Base-by-base conservation (phyloP, 2,113 vertebrate genomes). In the Cheirogaleus medius region DNA sequence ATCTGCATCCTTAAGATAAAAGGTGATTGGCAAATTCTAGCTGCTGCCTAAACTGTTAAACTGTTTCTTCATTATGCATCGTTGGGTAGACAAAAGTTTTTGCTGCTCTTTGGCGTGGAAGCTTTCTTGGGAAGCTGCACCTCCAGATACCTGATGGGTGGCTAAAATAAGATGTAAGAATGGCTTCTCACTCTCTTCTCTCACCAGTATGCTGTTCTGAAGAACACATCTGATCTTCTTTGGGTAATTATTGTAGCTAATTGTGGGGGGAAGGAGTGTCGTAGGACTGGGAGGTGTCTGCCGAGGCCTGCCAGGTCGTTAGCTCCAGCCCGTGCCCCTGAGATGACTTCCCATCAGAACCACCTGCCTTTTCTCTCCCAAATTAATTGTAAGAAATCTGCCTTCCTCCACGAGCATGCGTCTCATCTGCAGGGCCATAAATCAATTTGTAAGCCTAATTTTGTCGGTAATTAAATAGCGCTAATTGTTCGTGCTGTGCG, bases 381-480 rank as follows among this genome's bases (percentile, higher is more conserved):
- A 54, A 58, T 69, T 84, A 74, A 95, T n/a, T 85, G 74, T 56
- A 77, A 87, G 86, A 97, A 85, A 84, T 42, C 54, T 21, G 83
- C 8, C 3, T 82, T 92, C 66, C 69, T 69, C 91, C 58, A 64
- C 93, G 88, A 76, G 34, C 81, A 32, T 77, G 81, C 42, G 32
- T 68, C 92, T 92, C 91, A 58, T 87, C 93, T 73, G 64, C 81
- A 83, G 6, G 25, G 83, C 37, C 63, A 74, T 82, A 21, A 82
- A 90, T 97, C 95, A 97, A 23, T 87, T 32, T 68, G 84, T 76
- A 54, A 9, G 27, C 87, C 94, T 77, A 29, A 96, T 64, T 83
- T 68, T 97, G 92, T 73, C 47, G 17, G 83, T 74, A 97, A 98
- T 98, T 97, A 96, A 93, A 97, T 69, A 89, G 87, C 73, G 39